A percentile compares a stretch with the other conserved stretches of the same genome.
Evolutionary conservation across 2,797 vertebrate species (phyloP).

Genomic region (Oreochromis mossambicus): DNA sequence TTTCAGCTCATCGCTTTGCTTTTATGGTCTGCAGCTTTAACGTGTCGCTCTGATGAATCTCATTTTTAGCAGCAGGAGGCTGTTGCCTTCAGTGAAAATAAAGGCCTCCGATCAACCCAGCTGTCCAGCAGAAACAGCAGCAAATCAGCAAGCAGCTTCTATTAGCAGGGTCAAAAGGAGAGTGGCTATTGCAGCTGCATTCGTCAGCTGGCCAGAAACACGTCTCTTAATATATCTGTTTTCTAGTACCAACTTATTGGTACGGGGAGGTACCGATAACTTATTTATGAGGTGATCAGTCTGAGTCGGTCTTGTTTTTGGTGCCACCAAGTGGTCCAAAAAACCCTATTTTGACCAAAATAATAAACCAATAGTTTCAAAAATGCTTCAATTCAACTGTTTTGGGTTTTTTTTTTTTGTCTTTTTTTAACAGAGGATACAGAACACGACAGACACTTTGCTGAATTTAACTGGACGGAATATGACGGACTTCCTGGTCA

Average conservation of each 20-base stretch:
- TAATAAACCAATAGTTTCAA: neutral
- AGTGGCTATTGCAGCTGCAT: neutral
- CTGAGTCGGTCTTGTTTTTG: neutral
- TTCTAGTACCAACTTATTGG: neutral
- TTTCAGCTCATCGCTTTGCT: neutral
- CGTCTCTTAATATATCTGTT: neutral
- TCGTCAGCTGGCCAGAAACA: neutral
- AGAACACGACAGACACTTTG: constrained; percentile 89
- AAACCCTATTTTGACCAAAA: neutral
- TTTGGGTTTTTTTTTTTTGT: neutral
- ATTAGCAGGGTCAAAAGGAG: neutral
- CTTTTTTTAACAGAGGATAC: constrained; percentile 76
- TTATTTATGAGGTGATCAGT: neutral
- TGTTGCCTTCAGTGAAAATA: neutral
- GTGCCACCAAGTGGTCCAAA: neutral
- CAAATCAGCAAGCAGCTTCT: neutral
- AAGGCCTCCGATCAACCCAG: neutral
- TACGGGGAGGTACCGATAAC: neutral
- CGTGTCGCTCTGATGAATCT: neutral
- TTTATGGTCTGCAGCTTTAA: neutral
- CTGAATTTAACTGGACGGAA: constrained; percentile 87
- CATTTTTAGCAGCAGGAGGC: neutral
- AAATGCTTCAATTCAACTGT: neutral
- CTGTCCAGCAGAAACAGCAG: neutral
- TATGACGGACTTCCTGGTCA: constrained; percentile 91